Percentiles rank a stretch among this genome's conserved stretches.
These are phyloP conservation scores for Myzus persicae DNA, from an alignment of 1,140 invertebrate species.

Conservation along the genomic window DNA sequence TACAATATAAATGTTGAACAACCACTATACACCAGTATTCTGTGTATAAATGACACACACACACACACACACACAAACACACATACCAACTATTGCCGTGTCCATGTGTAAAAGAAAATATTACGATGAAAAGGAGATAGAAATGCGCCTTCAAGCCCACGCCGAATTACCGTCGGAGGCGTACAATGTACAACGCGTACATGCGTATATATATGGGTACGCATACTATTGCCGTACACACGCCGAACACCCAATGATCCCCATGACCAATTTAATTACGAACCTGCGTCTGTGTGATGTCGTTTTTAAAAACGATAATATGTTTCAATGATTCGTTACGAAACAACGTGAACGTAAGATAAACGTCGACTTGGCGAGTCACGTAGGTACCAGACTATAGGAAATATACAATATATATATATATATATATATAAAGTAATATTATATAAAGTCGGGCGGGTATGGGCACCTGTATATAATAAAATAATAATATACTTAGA, in stretches of 20 bases:
- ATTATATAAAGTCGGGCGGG: neutral
- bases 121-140: conserved; percentile 20
- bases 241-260: conserved; percentile 20
- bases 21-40: neutral
- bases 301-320: conserved; percentile 37
- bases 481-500: conserved; percentile 5
- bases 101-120: conserved; percentile 47
- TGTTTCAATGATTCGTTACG: conserved; percentile 43
- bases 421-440: no score
- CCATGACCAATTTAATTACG: conserved; percentile 58
- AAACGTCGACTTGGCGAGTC: conserved; percentile 15
- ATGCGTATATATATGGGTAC: neutral
- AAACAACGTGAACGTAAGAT: neutral
- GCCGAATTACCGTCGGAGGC: conserved; percentile 44
- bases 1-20: conserved; percentile 34
- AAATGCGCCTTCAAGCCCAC: conserved; percentile 54
- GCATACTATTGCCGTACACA: conserved; percentile 1
- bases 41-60: conserved; percentile 39
- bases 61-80: neutral
- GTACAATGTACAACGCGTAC: neutral
- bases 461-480: neutral
- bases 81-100: neutral
- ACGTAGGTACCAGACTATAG: neutral
- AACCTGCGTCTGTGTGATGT: conserved; percentile 55
- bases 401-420: neutral